Evolutionary conservation across 2,888 invertebrate genomes (phyloP).

Genomic region (Acleris cristana): DNA sequence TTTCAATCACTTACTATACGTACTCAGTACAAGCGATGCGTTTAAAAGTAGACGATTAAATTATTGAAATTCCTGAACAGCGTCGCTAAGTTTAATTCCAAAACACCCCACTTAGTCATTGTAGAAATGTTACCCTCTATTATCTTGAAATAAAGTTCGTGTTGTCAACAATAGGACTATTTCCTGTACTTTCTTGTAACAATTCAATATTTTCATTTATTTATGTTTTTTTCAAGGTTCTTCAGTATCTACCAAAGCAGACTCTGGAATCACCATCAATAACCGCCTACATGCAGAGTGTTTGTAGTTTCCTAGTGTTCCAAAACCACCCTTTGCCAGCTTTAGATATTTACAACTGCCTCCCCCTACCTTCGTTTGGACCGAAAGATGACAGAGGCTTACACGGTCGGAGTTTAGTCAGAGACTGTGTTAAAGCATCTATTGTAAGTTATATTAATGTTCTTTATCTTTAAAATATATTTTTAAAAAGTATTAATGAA

Average conservation of each 20-base stretch:
- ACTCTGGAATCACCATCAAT: conserved; percentile 67
- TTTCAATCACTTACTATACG: too few relatives aligned
- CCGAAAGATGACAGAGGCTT: conserved; percentile 80
- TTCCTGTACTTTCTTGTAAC: too few relatives aligned
- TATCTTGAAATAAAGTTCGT: too few relatives aligned
- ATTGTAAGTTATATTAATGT: conserved; percentile 60
- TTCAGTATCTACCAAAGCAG: conserved; percentile 61
- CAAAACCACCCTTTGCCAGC: conserved; percentile 77
- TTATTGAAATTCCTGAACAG: too few relatives aligned
- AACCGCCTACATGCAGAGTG: conserved; percentile 74
- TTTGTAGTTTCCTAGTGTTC: conserved; percentile 80
- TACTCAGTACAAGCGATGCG: too few relatives aligned
- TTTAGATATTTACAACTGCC: conserved; percentile 75
- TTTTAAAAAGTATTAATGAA: too few relatives aligned
- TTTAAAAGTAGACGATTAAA: too few relatives aligned
- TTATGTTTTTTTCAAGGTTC: conserved; percentile 55
- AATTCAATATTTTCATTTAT: too few relatives aligned
- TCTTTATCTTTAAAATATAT: not conserved
- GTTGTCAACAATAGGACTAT: too few relatives aligned
- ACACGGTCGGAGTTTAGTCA: conserved; percentile 82
- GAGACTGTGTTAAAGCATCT: conserved; percentile 83
- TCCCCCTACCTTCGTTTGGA: conserved; percentile 74
- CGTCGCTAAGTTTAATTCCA: too few relatives aligned
- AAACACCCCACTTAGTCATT: too few relatives aligned
- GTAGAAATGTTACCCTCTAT: too few relatives aligned